Percentiles rank a stretch among this genome's conserved stretches.
Conservation (phyloP, 2,797 vertebrate species). For the Pagetopsis macropterus region DNA sequence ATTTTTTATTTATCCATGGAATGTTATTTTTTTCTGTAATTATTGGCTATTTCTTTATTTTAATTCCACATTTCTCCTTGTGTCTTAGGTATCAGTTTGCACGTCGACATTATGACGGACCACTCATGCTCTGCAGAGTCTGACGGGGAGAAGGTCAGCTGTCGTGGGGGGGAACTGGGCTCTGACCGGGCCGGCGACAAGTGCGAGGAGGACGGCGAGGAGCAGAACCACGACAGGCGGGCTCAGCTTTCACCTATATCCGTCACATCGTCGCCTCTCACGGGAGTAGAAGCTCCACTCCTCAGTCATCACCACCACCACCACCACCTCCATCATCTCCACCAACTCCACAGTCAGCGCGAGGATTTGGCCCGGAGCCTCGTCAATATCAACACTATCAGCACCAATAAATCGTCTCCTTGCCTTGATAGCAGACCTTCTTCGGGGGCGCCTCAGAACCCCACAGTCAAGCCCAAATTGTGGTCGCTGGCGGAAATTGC, state of each 20-base stretch:
- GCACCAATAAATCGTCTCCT: slow-evolving; percentile 69
- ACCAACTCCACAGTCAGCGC: slow-evolving; percentile 82
- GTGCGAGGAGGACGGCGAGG: slow-evolving; percentile 83
- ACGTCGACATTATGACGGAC: slow-evolving; percentile 95
- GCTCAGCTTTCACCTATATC: slow-evolving; percentile 83
- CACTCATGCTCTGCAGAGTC: slow-evolving; percentile 96
- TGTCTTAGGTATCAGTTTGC: slow-evolving; percentile 91
- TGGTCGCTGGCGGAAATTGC: slow-evolving; percentile 99
- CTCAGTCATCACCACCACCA: slow-evolving; percentile 82
- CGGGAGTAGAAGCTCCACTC: slow-evolving; percentile 89
- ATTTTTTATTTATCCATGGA: neutral
- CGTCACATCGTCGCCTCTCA: slow-evolving; percentile 90
- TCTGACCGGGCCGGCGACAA: slow-evolving; percentile 89
- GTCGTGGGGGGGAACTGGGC: slow-evolving; percentile 83
- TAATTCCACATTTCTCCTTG: neutral
- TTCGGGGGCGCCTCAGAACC: slow-evolving; percentile 83
- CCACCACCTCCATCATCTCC: slow-evolving; percentile 73
- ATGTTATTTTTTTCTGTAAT: neutral
- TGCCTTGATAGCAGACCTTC: slow-evolving; percentile 78
- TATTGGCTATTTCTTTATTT: neutral
- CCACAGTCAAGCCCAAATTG: slow-evolving; percentile 91
- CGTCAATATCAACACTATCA: slow-evolving; percentile 46
- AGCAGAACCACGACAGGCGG: slow-evolving; percentile 75
- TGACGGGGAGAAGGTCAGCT: slow-evolving; percentile 91
- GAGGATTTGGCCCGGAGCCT: slow-evolving; percentile 82